These are phyloP conservation scores for Isotomurus palustris DNA, from an alignment of 2,888 invertebrate genomes.

Conservation along the genomic window DNA sequence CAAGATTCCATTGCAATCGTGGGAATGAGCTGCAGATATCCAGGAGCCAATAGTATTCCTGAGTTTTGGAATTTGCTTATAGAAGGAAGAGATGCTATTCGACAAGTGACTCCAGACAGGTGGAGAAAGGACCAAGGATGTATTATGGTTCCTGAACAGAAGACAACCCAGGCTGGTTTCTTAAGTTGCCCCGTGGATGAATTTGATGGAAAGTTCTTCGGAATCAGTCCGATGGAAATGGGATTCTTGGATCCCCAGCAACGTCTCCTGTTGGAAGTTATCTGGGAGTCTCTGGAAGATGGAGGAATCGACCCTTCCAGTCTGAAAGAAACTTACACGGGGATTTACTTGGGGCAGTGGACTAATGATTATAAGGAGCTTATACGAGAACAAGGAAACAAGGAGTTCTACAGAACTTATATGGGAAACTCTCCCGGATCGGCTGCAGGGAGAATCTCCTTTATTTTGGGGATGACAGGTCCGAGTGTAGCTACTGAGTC, in stretches of 20 bases:
- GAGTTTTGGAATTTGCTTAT: slow-evolving; percentile 36
- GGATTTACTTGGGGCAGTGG: slow-evolving; percentile 20
- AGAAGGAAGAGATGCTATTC: slow-evolving; percentile 28
- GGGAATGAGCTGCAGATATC: slow-evolving; percentile 32
- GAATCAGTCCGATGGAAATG: slow-evolving; percentile 85
- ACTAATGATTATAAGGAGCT: slow-evolving; percentile 25
- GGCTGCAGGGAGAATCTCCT: slow-evolving; percentile 21
- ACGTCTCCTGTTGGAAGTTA: slow-evolving; percentile 17
- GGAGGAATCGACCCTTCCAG: slow-evolving; percentile 11
- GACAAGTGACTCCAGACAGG: slow-evolving; percentile 19
- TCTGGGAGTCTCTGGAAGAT: slow-evolving; percentile 23
- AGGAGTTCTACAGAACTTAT: slow-evolving; percentile 21
- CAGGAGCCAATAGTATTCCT: slow-evolving; percentile 24
- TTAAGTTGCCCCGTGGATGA: slow-evolving; percentile 48
- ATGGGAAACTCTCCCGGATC: slow-evolving; percentile 28
- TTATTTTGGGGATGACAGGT: slow-evolving; percentile 22
- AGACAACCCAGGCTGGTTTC: slow-evolving; percentile 13
- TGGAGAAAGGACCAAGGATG: slow-evolving; percentile 20
- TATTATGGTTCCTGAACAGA: not conserved
- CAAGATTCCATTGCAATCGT: slow-evolving; percentile 28
- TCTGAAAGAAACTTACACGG: slow-evolving; percentile 7
- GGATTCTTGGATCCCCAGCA: slow-evolving; percentile 88
- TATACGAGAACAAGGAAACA: slow-evolving; percentile 1
- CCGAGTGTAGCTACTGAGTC: slow-evolving; percentile 23
- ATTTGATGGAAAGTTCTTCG: slow-evolving; percentile 84